Evolutionary conservation across 2,888 invertebrate species (phyloP).

Genomic region (Drosophila subquinaria): DNA sequence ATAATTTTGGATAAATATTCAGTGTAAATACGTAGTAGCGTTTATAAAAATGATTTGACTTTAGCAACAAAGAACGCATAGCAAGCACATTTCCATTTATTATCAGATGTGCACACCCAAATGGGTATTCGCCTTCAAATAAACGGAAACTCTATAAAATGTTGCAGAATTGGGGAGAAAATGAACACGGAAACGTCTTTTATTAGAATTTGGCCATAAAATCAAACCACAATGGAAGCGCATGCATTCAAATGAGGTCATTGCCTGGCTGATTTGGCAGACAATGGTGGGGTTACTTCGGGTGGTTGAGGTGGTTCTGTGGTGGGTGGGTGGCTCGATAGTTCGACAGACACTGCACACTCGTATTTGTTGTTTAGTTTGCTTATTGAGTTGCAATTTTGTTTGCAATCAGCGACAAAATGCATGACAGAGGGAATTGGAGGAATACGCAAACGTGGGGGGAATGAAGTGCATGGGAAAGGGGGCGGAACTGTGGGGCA

Average conservation of each 20-base stretch:
- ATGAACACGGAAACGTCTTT: slow-evolving; percentile 35
- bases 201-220: slow-evolving; percentile 59
- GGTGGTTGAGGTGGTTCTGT: background rate
- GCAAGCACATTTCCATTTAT: slow-evolving; percentile 20
- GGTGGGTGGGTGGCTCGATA: slow-evolving; percentile 6
- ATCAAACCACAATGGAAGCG: slow-evolving; percentile 54
- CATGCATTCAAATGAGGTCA: slow-evolving; percentile 63
- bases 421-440: slow-evolving; percentile 15
- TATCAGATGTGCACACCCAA: slow-evolving; percentile 27
- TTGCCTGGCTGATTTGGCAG: slow-evolving; percentile 58
- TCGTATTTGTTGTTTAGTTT: slow-evolving; percentile 74
- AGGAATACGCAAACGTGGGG: background rate
- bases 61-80: slow-evolving; percentile 9
- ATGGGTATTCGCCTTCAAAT: slow-evolving; percentile 6
- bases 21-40: background rate
- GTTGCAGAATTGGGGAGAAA: slow-evolving; percentile 39
- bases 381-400: slow-evolving; percentile 80
- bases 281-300: slow-evolving; percentile 15
- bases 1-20: background rate
- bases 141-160: slow-evolving; percentile 25
- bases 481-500: background rate
- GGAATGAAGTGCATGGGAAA: background rate
- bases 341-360: slow-evolving; percentile 16
- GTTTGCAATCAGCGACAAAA: slow-evolving; percentile 74
- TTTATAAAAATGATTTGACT: background rate